A percentile compares a stretch with the other conserved stretches of the same genome.
phyloP scores from a whole-genome alignment of 1,140 invertebrate species.

The Drosophila triauraria region DNA sequence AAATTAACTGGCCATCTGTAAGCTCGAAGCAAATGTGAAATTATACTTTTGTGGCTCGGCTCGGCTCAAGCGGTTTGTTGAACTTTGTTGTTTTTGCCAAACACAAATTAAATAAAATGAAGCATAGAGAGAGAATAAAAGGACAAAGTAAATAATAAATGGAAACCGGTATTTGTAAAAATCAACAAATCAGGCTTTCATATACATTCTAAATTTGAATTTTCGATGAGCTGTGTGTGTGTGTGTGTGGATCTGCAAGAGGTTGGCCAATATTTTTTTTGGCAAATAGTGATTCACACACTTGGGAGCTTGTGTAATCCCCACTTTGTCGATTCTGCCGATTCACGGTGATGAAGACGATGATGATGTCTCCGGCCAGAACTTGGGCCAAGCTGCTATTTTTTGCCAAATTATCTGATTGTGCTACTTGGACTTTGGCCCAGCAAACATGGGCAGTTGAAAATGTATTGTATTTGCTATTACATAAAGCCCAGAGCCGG shows the following conservation, averaged over 20 bases:
- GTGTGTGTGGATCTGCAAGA: constrained; percentile 8
- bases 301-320: constrained; percentile 29
- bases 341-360: constrained; percentile 65
- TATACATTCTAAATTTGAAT: constrained; percentile 28
- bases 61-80: constrained; percentile 58
- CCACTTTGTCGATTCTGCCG: constrained; percentile 29
- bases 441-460: constrained; percentile 51
- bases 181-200: constrained; percentile 16
- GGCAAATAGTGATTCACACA: constrained; percentile 30
- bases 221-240: background rate
- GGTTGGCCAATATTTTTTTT: constrained; percentile 24
- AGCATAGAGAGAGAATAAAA: constrained; percentile 9
- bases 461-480: constrained; percentile 57
- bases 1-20: constrained; percentile 54
- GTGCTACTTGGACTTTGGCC: constrained; percentile 59
- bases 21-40: constrained; percentile 25
- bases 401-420: constrained; percentile 6
- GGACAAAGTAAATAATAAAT: constrained; percentile 13
- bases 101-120: constrained; percentile 24
- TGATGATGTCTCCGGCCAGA: constrained; percentile 55
- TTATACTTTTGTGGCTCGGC: constrained; percentile 22
- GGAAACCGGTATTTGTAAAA: constrained; percentile 63
- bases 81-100: constrained; percentile 51
- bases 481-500: constrained; percentile 61
- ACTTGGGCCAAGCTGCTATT: constrained; percentile 24